Evolutionary conservation across 1,140 invertebrate species (phyloP).

Genomic region (Orchesella cincta): DNA sequence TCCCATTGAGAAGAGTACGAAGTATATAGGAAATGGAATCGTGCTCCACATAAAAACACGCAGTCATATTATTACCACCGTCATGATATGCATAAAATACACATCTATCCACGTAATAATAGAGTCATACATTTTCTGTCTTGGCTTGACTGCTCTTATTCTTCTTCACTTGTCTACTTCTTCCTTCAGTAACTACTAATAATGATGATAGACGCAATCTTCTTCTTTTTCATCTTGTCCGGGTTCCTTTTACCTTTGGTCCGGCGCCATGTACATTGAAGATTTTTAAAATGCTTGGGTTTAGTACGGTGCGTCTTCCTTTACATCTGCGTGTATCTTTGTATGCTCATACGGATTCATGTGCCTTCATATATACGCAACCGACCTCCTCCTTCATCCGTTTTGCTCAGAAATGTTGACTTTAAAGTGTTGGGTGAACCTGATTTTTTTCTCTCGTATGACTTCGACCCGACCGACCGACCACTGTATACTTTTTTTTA

Average conservation of each 20-base stretch:
- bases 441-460: too few species aligned
- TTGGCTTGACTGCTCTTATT: not conserved
- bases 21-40: too few species aligned
- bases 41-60: constrained; percentile 6
- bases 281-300: not conserved
- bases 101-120: constrained; percentile 1
- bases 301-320: too few species aligned
- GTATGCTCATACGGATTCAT: too few species aligned
- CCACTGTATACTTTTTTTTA: too few species aligned
- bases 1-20: too few species aligned
- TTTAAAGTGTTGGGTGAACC: too few species aligned
- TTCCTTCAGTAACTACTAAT: not conserved
- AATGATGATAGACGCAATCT: constrained; percentile 10
- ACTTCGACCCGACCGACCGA: too few species aligned
- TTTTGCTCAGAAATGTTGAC: too few species aligned
- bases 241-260: not conserved
- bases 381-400: too few species aligned
- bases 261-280: not conserved
- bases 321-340: too few species aligned
- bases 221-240: constrained; percentile 9
- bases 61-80: not conserved
- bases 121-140: constrained; percentile 16
- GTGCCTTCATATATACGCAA: too few species aligned
- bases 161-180: not conserved
- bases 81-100: constrained; percentile 22